Base-by-base conservation (phyloP, 1,140 invertebrate species). In the Eciton burchellii region DNA sequence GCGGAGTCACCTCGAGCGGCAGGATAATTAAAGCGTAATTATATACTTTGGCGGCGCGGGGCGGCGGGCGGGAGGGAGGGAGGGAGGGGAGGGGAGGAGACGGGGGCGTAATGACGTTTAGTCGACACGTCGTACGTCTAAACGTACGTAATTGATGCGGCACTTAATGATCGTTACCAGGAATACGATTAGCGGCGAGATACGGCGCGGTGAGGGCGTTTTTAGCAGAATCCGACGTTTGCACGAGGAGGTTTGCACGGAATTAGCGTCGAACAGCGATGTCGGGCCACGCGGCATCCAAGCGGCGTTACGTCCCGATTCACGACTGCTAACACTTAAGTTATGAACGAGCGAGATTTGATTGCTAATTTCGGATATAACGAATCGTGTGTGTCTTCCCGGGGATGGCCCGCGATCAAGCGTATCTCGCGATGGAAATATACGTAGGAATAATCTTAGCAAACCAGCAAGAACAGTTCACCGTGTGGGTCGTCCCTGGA, bases 11-110 rank as follows among this genome's bases (percentile, higher is more conserved):
- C 63, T 70, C 74, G 63, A 70, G 21, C 49, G 49, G 63, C 2
- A 68, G 65, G 74, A 79, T 87, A 87, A 87, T 87, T 87, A 87
- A 87, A 82, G 74, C 81, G 79, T 87, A 87, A 87, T 86, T 85
- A 87, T 86, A 87, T 87, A 79, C 63, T 86, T 85, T 86, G 84
- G 63, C 52, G 57, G 49, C 49, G 41, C 49, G 43, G 14, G 26
- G 19, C 1, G 12, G 62, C 2, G 35, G 24, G n/a, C 12, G 8
- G 21, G 24, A 1, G 21, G 14, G 19, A 11, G 21, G 12, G 14
- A 11, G 9, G 16, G 63, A 54, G 47, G 74, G 26, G 14, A 11
- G 11, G 21, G 12, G 14, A 11, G 9, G 16, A 49, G 43, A 29
- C 62, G 26, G 26, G 49, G 74, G 63, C 66, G 74, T 79, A 70